Base-by-base conservation (phyloP, 1,140 invertebrate genomes). In the Drosophila pseudoobscura region DNA sequence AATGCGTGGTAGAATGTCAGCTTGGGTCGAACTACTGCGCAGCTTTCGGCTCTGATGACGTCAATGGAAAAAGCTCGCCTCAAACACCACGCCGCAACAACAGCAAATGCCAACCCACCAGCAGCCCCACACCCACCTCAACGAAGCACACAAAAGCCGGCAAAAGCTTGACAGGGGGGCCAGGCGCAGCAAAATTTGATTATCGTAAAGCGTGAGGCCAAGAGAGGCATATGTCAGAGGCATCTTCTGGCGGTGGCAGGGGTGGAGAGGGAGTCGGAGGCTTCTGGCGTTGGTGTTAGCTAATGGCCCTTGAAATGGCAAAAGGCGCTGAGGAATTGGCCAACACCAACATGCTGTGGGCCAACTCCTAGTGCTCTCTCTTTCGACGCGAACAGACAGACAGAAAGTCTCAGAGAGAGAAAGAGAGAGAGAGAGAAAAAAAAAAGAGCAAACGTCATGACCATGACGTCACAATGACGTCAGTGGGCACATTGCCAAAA, bases 1-100 rank as follows among this genome's bases (percentile, higher is more conserved):
- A 87, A 88, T 87, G 83, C 83, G 83, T 87, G 83, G 83, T 73
- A 77, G 50, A 54, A 62, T 77, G 77, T 60, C 80, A 76, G 61
- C 74, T 78, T 70, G 75, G 75, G 46, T 57, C 59, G 55, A 51
- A 49, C 58, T 75, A 71, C 60, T 84, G 88, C 88, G 88, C 88
- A 90, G 83, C 75, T 88, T 88, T 87, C 61, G 57, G 64, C 52
- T 57, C 82, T 79, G 83, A 90, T 90, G 89, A 90, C 89, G 89
- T 90, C 88, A 90, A 90, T 90, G 61, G 83, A 66, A 75, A 85
- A 84, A 90, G 89, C 89, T 90, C 46, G 45, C 24, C 39, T 63
- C 43, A 17, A 20, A 6, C 56, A 39, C 20, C 39, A 69, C 49
- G 59, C 54, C 75, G 84, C 71, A 83, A 71, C 75, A 78, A 84